Percentiles rank a stretch among this genome's conserved stretches.
phyloP scores from a whole-genome alignment of 2,888 invertebrate species.

The Digitonthophagus gazella region DNA sequence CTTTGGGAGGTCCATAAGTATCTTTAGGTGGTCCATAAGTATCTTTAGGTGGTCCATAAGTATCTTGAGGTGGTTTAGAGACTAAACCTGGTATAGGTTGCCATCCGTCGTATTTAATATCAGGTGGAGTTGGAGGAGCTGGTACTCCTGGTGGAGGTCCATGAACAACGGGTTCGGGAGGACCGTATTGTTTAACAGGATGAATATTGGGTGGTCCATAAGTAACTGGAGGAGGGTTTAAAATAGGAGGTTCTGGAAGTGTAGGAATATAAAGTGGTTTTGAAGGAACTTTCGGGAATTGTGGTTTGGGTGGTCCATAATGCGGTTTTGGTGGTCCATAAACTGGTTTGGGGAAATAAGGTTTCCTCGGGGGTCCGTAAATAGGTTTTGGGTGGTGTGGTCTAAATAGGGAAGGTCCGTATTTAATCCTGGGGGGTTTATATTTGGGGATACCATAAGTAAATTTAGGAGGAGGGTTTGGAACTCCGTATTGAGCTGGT shows the following conservation, averaged over 20 bases:
- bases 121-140: conserved; percentile 72
- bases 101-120: conserved; percentile 82
- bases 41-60: conserved; percentile 37
- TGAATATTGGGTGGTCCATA: conserved; percentile 41
- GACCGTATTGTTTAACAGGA: conserved; percentile 46
- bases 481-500: conserved; percentile 35
- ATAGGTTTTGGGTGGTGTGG: conserved; percentile 37
- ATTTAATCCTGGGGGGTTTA: conserved; percentile 40
- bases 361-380: conserved; percentile 40
- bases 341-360: conserved; percentile 41
- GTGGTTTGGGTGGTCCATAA: conserved; percentile 51
- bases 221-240: conserved; percentile 48
- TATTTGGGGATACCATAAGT: conserved; percentile 41
- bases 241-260: conserved; percentile 35
- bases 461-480: conserved; percentile 29
- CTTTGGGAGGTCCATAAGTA: conserved; percentile 37
- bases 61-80: conserved; percentile 43
- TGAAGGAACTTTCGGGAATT: conserved; percentile 46
- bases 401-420: conserved; percentile 36
- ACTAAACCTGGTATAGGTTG: conserved; percentile 75
- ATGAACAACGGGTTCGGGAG: conserved; percentile 53
- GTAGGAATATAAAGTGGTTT: conserved; percentile 31
- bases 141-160: conserved; percentile 66
- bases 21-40: conserved; percentile 40
- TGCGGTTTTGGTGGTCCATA: conserved; percentile 41